phyloP scores from a whole-genome alignment of 2,113 vertebrate species.

The Myocastor coypus region DNA sequence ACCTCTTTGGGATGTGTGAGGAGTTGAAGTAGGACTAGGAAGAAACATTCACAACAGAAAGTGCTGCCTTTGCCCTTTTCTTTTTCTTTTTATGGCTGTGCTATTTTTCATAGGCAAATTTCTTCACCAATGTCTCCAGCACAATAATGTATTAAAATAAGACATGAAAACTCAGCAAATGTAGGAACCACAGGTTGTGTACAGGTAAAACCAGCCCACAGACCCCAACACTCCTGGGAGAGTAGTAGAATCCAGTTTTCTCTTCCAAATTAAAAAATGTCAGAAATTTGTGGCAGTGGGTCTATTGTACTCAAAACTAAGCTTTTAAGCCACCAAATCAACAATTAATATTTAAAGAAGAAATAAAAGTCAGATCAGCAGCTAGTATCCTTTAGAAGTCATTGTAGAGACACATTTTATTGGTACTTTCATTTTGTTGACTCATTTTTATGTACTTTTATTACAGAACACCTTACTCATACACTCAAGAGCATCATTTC shows the following conservation, averaged over 20 bases:
- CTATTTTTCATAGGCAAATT: slow-evolving; percentile 58
- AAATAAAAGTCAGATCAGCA: slow-evolving; percentile 83
- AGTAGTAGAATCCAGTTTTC: neutral
- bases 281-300: neutral
- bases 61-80: slow-evolving; percentile 27
- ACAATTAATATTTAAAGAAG: slow-evolving; percentile 87
- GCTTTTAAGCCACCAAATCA: slow-evolving; percentile 78
- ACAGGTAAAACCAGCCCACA: neutral
- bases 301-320: slow-evolving; percentile 29
- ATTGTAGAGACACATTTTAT: slow-evolving; percentile 79
- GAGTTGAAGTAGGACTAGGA: neutral
- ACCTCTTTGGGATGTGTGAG: neutral
- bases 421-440: slow-evolving; percentile 79
- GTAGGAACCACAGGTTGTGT: slow-evolving; percentile 24
- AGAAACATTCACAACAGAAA: slow-evolving; percentile 14
- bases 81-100: slow-evolving; percentile 26
- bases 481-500: slow-evolving; percentile 71
- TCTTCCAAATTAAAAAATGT: slow-evolving; percentile 20
- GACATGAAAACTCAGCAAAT: slow-evolving; percentile 42
- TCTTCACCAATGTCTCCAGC: slow-evolving; percentile 43
- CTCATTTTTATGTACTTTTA: slow-evolving; percentile 79
- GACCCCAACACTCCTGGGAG: neutral
- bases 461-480: slow-evolving; percentile 75
- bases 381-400: slow-evolving; percentile 76
- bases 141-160: slow-evolving; percentile 35